A percentile compares a stretch with the other conserved stretches of the same genome.
These are phyloP conservation scores for Drosophila leontia DNA, from an alignment of 1,140 invertebrate species.

Conservation along the genomic window DNA sequence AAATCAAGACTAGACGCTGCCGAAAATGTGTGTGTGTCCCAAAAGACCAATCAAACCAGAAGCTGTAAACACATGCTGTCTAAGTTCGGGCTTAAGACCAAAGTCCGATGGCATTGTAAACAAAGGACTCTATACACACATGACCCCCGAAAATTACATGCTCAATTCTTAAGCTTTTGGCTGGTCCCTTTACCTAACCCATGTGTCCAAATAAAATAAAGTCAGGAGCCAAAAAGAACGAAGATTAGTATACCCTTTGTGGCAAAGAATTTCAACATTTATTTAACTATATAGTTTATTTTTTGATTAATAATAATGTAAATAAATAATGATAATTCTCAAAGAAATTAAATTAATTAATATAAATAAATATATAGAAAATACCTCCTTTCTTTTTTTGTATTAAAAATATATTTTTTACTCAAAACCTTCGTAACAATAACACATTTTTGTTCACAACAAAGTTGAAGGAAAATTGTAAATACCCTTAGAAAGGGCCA, in stretches of 20 bases:
- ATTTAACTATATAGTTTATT: background rate
- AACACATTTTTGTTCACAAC: background rate
- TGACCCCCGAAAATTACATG: constrained; percentile 39
- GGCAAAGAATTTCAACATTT: background rate
- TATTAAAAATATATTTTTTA: too few species aligned
- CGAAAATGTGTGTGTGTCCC: constrained; percentile 25
- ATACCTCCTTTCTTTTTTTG: background rate
- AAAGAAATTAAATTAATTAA: too few species aligned
- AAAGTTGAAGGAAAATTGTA: background rate
- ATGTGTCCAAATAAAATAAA: constrained; percentile 6
- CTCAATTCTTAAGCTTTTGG: constrained; percentile 30
- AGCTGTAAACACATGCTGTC: constrained; percentile 19
- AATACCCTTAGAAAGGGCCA: background rate
- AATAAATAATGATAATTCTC: background rate
- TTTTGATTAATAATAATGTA: background rate
- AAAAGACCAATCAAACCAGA: constrained; percentile 37
- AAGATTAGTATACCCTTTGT: background rate
- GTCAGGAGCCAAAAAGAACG: background rate
- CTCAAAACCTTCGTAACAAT: background rate
- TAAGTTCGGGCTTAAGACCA: constrained; percentile 38
- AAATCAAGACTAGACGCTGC: constrained; percentile 30
- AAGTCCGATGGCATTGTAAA: constrained; percentile 58
- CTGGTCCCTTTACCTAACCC: constrained; percentile 22
- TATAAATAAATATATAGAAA: background rate
- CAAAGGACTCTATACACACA: constrained; percentile 21